Percentiles rank a stretch among this genome's conserved stretches.
These are phyloP conservation scores for Gyrodactylus salaris DNA, from an alignment of 1,140 invertebrate genomes.

Conservation along the genomic window DNA sequence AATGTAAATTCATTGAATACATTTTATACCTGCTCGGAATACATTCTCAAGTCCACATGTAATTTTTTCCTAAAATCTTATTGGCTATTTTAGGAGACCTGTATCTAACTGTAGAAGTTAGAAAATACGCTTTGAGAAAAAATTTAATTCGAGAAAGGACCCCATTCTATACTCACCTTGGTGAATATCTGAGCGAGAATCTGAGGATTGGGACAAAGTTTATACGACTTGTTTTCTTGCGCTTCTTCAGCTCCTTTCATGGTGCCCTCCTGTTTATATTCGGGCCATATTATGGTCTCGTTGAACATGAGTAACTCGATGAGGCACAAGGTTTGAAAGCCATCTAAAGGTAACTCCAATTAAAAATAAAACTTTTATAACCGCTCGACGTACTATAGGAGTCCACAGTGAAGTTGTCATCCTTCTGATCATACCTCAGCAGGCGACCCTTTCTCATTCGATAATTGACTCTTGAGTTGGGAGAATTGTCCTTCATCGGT, in stretches of 20 bases:
- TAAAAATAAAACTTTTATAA: no score
- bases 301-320: not conserved
- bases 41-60: no score
- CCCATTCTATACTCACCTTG: not conserved
- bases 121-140: no score
- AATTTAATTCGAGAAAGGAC: no score
- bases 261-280: not conserved
- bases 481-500: not conserved
- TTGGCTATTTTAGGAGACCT: no score
- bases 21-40: no score
- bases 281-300: not conserved
- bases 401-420: not conserved
- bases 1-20: no score
- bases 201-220: slow-evolving; percentile 11
- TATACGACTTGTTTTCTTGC: not conserved
- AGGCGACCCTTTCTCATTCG: not conserved
- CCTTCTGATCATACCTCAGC: not conserved
- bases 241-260: no score
- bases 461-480: not conserved
- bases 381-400: not conserved
- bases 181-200: not conserved
- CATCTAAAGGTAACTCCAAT: no score
- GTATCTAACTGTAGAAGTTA: no score
- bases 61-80: no score
- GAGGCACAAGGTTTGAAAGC: not conserved